Base-by-base conservation (phyloP, 2,113 vertebrate species). In the Cariama cristata region DNA sequence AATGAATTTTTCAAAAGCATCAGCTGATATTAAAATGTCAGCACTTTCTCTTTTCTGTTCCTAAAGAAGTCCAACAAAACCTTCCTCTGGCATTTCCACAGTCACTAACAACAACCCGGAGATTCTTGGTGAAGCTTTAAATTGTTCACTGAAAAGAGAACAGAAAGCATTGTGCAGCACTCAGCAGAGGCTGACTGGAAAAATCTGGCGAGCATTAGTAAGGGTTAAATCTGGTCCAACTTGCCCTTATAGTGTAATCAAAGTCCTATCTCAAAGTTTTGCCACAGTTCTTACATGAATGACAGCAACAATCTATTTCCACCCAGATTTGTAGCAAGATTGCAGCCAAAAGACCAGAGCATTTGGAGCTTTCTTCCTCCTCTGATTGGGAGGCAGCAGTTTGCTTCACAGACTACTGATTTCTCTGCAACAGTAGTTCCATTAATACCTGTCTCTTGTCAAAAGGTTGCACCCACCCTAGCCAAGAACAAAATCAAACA, bases 361-460 rank as follows among this genome's bases (percentile, higher is more conserved):
- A 33, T 91, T 40, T 81, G 68, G 5, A 47, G 4, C 50, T 50
- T 85, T 69, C 67, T 58, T 93, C 33, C 23, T 79, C 32, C 52
- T 77, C 52, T 63, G 55, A 71, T 3, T 92, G 32, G 55, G 67
- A 96, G 30, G 75, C 40, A 92, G n/a, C 23, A 89, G 33, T 80
- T 90, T 96, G 69, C 82, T 97, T 85, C 69, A 89, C 59, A 92
- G 76, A 33, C 59, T 91, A 45, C 76, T 91, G 85, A 92, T 97
- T 97, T 96, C 60, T 92, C 53, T 92, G 73, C 81, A 87, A 87
- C 40, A 73, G 67, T 11, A 69, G 83, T 58, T 96, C 90, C 85
- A 89, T 97, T 96, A 92, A 95, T 93, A 94, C 11, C 28, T 89
- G 73, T 90, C 82, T 64, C 35, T 56, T 45, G 24, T 92, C 75